Conservation (phyloP, 2,113 vertebrate species). For the Tychaedon coryphoeus region DNA sequence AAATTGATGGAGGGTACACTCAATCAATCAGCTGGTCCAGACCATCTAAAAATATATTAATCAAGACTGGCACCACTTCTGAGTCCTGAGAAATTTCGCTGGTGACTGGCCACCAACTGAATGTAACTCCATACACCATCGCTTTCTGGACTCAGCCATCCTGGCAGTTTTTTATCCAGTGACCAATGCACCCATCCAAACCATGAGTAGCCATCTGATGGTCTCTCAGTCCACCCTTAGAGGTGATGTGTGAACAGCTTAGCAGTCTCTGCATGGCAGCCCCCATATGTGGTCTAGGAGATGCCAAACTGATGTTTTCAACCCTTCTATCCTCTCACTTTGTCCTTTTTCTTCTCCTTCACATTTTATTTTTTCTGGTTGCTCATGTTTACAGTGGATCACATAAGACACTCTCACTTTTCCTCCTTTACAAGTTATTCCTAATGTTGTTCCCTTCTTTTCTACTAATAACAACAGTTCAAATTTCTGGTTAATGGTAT, state of each 20-base stretch:
- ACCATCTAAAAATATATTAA: neutral
- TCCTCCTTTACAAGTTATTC: neutral
- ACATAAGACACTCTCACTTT: neutral
- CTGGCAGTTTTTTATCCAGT: neutral
- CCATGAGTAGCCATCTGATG: neutral
- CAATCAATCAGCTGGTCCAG: neutral
- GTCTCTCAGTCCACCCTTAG: neutral
- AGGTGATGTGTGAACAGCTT: neutral
- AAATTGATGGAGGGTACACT: neutral
- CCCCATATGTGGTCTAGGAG: fast-evolving
- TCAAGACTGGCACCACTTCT: neutral
- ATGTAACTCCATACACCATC: neutral
- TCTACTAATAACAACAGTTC: neutral
- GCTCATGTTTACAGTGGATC: neutral
- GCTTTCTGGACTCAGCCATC: neutral
- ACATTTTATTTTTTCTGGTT: neutral
- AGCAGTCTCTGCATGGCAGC: neutral
- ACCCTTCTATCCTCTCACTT: neutral
- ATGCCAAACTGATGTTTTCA: neutral
- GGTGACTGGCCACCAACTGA: neutral
- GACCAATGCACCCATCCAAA: neutral
- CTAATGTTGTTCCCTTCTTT: neutral
- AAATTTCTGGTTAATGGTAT: neutral
- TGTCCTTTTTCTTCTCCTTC: neutral
- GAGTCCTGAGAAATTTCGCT: neutral